Conservation (phyloP, 1,140 invertebrate genomes). For the Ctenoplectra terminalis region DNA sequence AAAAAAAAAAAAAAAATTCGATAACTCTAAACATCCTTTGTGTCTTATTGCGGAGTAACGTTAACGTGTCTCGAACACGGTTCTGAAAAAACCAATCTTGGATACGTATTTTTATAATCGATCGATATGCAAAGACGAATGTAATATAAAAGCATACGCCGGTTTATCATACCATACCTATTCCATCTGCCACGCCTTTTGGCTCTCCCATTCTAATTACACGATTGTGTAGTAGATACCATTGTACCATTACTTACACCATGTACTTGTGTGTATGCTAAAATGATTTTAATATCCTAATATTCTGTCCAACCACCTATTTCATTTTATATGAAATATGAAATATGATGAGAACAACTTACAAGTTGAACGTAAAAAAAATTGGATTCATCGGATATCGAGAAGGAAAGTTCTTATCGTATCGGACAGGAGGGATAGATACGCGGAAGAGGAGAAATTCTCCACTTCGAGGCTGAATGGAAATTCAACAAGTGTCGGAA, state of each 20-base stretch:
- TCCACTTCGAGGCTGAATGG: slow-evolving; percentile 57
- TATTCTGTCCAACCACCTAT: not conserved
- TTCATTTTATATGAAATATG: not conserved
- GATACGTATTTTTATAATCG: slow-evolving; percentile 65
- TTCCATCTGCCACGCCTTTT: slow-evolving; percentile 44
- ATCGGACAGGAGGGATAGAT: not conserved
- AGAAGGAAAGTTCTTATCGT: not conserved
- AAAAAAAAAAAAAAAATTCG: no score
- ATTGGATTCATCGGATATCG: not conserved
- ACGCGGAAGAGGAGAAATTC: slow-evolving; percentile 30
- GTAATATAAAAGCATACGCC: slow-evolving; percentile 57
- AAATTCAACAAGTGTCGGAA: slow-evolving; percentile 68
- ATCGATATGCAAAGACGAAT: slow-evolving; percentile 63
- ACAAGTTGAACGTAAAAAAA: not conserved
- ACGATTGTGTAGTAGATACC: not conserved
- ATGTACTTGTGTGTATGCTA: no score
- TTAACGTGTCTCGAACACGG: not conserved
- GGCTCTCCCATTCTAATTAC: slow-evolving; percentile 24
- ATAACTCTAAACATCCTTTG: no score
- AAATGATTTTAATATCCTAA: not conserved
- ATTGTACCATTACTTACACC: not conserved
- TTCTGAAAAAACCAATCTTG: not conserved
- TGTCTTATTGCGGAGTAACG: not conserved
- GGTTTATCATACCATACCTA: not conserved
- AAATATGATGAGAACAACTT: not conserved